phyloP scores from a whole-genome alignment of 1,140 invertebrate genomes.

The Solen grandis region DNA sequence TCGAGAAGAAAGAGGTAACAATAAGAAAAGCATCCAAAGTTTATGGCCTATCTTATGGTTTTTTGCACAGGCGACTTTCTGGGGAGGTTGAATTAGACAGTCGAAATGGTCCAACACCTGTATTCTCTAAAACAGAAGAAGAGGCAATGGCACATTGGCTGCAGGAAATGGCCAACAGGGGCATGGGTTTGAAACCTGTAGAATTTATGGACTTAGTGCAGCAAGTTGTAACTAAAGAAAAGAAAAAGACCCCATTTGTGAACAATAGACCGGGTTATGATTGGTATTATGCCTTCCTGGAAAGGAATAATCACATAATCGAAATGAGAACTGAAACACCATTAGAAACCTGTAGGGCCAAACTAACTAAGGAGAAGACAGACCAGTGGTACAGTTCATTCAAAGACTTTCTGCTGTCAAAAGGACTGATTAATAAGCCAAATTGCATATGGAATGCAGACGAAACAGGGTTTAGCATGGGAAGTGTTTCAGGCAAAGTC shows the following conservation, averaged over 20 bases:
- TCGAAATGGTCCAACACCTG: conserved; percentile 16
- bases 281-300: conserved; percentile 4
- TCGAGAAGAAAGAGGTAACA: conserved; percentile 2
- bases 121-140: conserved; percentile 20
- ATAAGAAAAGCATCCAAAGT: conserved; percentile 30
- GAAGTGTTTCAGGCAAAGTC: conserved; percentile 29
- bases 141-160: conserved; percentile 15
- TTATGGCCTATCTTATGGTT: conserved; percentile 8
- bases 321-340: conserved; percentile 19
- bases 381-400: conserved; percentile 34
- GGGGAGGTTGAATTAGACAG: conserved; percentile 12
- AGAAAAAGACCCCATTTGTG: not conserved
- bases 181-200: conserved; percentile 30
- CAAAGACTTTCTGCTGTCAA: conserved; percentile 15
- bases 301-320: conserved; percentile 15
- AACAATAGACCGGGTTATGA: conserved; percentile 8
- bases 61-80: conserved; percentile 1
- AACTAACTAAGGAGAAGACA: not conserved
- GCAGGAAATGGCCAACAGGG: conserved; percentile 19
- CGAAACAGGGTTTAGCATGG: conserved; percentile 28
- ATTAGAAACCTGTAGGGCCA: conserved; percentile 28
- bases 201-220: conserved; percentile 12
- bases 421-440: conserved; percentile 29
- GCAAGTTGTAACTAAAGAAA: conserved; percentile 7
- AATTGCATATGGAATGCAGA: conserved; percentile 37